phyloP scores from a whole-genome alignment of 2,797 vertebrate genomes.

The Sebastes glaucus region DNA sequence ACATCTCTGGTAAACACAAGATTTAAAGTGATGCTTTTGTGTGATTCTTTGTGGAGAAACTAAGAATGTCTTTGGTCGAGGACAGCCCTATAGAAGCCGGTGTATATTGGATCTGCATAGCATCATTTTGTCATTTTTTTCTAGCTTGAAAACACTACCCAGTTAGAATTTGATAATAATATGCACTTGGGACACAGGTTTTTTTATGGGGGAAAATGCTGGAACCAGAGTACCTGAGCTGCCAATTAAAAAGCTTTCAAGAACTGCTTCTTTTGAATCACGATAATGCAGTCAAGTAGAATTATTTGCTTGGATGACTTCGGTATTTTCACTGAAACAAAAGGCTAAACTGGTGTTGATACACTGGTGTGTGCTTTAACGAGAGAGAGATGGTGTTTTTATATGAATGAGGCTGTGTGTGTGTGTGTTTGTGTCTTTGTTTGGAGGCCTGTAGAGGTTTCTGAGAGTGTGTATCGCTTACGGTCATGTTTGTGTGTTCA shows the following conservation, averaged over 20 bases:
- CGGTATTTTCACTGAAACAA: background rate
- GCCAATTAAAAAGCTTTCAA: background rate
- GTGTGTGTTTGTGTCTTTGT: background rate
- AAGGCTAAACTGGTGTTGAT: background rate
- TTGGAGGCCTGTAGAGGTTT: background rate
- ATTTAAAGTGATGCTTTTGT: too few species aligned
- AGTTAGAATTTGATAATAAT: background rate
- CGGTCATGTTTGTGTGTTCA: background rate
- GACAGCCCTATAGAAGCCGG: background rate
- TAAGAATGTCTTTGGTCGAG: fast-evolving
- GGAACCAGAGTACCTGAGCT: background rate
- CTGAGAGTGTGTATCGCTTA: background rate
- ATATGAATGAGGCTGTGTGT: background rate
- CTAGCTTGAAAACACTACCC: background rate
- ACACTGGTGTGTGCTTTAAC: background rate
- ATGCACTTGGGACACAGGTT: background rate
- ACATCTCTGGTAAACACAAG: too few species aligned
- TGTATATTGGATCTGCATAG: background rate
- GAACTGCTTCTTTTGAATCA: background rate
- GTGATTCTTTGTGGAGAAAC: too few species aligned
- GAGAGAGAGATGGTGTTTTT: background rate
- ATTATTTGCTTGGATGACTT: background rate
- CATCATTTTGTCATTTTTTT: background rate
- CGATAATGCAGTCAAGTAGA: background rate
- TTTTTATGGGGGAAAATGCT: background rate